These are phyloP conservation scores for honey bee (Apis mellifera) DNA, from an alignment of 1,140 invertebrate species.

Conservation along the genomic window Amel_HAv3.1 CM009941.2:6050001-6050500, in stretches of 20 bases:
- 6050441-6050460: constrained; percentile 58
- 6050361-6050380: constrained; percentile 38
- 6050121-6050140: too few relatives aligned
- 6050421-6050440: background rate
- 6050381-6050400: background rate
- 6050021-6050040: too few relatives aligned
- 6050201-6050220: background rate
- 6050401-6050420: background rate
- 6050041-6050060: too few relatives aligned
- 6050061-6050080: too few relatives aligned
- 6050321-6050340: constrained; percentile 27
- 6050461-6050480: constrained; percentile 58
- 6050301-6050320: constrained; percentile 39
- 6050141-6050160: too few relatives aligned
- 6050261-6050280: constrained; percentile 21
- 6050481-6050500: constrained; percentile 44
- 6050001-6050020: too few relatives aligned
- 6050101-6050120: too few relatives aligned
- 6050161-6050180: too few relatives aligned
- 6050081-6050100: too few relatives aligned
- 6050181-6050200: background rate
- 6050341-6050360: constrained; percentile 52
- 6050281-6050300: constrained; percentile 29
- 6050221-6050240: background rate
- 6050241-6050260: constrained; percentile 1